phyloP scores from a whole-genome alignment of 2,113 vertebrate species.

The Loxodonta africana region DNA sequence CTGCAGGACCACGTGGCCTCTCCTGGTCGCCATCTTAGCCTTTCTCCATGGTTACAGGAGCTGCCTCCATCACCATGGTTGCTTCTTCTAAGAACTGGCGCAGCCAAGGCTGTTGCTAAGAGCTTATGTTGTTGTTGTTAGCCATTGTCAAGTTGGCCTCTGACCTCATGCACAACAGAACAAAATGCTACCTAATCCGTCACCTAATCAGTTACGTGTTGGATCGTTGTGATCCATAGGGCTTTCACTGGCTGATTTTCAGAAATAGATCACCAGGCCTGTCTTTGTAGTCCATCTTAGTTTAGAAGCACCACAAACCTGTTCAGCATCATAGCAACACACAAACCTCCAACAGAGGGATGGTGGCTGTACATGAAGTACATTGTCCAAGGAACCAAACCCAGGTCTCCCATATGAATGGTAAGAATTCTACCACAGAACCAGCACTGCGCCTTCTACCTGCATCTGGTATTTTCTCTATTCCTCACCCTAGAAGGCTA shows the following conservation, averaged over 20 bases:
- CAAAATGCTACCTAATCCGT: neutral
- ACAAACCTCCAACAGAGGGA: no score
- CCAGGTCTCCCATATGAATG: no score
- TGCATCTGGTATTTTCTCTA: neutral
- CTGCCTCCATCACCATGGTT: neutral
- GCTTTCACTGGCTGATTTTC: no score
- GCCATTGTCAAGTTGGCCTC: neutral
- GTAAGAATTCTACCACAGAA: no score
- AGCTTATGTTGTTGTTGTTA: neutral
- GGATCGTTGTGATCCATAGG: no score
- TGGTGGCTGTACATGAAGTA: no score
- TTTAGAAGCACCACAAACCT: neutral
- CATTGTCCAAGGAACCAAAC: no score
- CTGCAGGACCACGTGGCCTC: no score
- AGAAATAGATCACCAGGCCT: neutral
- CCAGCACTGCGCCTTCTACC: no score
- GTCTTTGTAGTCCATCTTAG: neutral
- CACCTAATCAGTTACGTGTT: neutral
- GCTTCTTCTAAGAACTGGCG: neutral
- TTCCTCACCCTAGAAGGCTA: no score
- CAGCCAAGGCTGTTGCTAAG: neutral
- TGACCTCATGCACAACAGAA: neutral
- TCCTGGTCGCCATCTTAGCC: fast-evolving
- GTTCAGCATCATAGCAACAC: no score
- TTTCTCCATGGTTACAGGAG: no score